Base-by-base conservation (phyloP, 92 coral and sea anemone genomes). In the Epizoanthus rinbou region DNA sequence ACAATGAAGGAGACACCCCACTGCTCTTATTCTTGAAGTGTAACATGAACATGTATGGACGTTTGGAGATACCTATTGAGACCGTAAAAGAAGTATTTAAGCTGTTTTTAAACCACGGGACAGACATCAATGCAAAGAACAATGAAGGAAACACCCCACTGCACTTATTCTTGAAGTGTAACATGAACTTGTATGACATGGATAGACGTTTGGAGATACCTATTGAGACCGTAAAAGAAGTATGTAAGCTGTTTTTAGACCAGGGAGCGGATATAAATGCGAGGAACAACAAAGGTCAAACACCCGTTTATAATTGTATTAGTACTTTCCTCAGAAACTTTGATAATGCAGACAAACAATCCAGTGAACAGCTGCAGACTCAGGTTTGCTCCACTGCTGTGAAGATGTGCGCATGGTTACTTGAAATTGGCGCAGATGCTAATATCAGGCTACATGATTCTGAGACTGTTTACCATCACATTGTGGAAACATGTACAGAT, bases 181-280 rank as follows among this genome's bases (percentile, higher is more conserved):
- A 2, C 33, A 19, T 6, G 21, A 25, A 19, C 10, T 3, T 21
- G 28, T 1, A 0, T 22, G 6, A 2, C 31, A 3, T 19, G 6
- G 8, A 19, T 19, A 31, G 10, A n/a, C 31, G 5, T 8, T 3
- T 5, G 22, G 67, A 62, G 11, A 60, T 62, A 2, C 9, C 31
- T 60, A 4, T 19, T 60, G 28, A 60, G 24, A 15, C 7, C 66
- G 10, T 60, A 60, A 19, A 19, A 60, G 66, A 60, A 60, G 0
- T n/a, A 2, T 60, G 66, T 60, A 7, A 60, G 3, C 66, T 60
- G 64, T 58, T 62, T 1, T 19, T 62, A 19, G 67, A 62, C 67
- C 68, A 63, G 14, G 68, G 68, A 21, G 68, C 68, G 13, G 68
- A 63, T 11, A 22, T 63, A 63, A 63, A 63, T 63, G 68, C 68